Evolutionary conservation across 30 jellyfish, hydroid and myxozoan species (phyloP).

Genomic region (Chrysaora quinquecirrha): DNA sequence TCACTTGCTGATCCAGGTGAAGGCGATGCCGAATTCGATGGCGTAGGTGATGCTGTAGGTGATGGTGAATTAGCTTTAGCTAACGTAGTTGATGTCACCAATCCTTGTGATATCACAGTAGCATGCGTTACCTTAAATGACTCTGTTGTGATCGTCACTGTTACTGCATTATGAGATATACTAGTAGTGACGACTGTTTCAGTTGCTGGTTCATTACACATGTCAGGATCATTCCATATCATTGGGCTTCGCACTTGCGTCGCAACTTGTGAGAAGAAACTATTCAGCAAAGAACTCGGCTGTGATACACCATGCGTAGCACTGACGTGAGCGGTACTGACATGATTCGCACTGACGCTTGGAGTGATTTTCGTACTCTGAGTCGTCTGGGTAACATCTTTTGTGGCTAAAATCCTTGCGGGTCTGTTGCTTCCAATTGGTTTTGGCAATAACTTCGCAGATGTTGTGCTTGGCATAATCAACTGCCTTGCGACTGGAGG

Average conservation of each 20-base stretch:
- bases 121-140: constrained; percentile 21
- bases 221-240: constrained; percentile 91
- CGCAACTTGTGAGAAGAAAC: constrained; percentile 94
- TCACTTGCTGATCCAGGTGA: constrained; percentile 77
- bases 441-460: constrained; percentile 77
- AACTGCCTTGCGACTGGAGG: constrained; percentile 71
- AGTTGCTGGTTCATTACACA: not conserved
- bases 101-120: constrained; percentile 38
- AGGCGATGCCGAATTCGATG: constrained; percentile 86
- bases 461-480: constrained; percentile 43
- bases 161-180: constrained; percentile 24
- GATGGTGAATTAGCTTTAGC: constrained; percentile 84
- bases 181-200: constrained; percentile 26
- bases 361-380: constrained; percentile 63
- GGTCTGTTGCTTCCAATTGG: constrained; percentile 99
- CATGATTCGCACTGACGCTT: constrained; percentile 48
- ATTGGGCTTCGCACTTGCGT: constrained; percentile 97
- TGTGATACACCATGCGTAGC: constrained; percentile 31
- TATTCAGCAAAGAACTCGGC: constrained; percentile 54
- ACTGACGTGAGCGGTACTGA: constrained; percentile 50
- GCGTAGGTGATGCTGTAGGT: constrained; percentile 90
- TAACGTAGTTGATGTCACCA: constrained; percentile 59
- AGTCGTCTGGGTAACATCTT: constrained; percentile 65
- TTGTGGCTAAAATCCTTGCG: constrained; percentile 12
- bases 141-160: constrained; percentile 24